These are phyloP conservation scores for Ammodytes dubius DNA, from an alignment of 2,113 vertebrate species.

Conservation along the genomic window DNA sequence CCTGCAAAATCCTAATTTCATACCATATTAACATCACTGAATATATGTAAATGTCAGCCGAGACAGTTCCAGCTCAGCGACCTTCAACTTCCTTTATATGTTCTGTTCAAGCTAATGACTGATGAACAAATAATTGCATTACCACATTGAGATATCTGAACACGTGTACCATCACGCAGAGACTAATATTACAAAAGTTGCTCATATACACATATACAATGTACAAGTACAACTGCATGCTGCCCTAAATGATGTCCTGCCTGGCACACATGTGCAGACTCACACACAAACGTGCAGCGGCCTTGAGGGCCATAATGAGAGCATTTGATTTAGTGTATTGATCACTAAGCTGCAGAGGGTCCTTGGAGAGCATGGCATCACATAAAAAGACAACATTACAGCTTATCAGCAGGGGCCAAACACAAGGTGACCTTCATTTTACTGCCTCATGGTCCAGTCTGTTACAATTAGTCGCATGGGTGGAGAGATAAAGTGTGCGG, in stretches of 20 bases:
- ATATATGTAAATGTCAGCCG: conserved; percentile 64
- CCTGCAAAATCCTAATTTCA: conserved; percentile 58
- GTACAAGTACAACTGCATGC: background rate
- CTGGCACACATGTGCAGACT: conserved; percentile 16
- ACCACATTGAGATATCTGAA: conserved; percentile 6
- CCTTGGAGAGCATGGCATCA: conserved; percentile 71
- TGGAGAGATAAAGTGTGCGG: conserved; percentile 57
- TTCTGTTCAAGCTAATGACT: conserved; percentile 17
- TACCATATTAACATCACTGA: conserved; percentile 46
- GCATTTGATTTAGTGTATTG: conserved; percentile 78
- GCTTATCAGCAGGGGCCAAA: conserved; percentile 77
- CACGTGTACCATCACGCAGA: background rate
- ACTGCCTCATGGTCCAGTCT: conserved; percentile 56
- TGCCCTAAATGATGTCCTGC: conserved; percentile 7
- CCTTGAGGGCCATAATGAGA: conserved; percentile 62
- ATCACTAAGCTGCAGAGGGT: conserved; percentile 75
- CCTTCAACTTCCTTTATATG: conserved; percentile 38
- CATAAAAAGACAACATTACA: conserved; percentile 78
- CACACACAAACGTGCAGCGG: conserved; percentile 27
- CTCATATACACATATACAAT: background rate
- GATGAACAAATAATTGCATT: conserved; percentile 49
- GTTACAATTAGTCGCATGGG: conserved; percentile 63
- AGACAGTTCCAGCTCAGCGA: conserved; percentile 45
- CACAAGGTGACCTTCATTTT: conserved; percentile 81
- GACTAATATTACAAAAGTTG: conserved; percentile 17